These are phyloP conservation scores for Exaiptasia diaphana DNA, from an alignment of 64 coral and sea anemone species.

Conservation along the genomic window DNA sequence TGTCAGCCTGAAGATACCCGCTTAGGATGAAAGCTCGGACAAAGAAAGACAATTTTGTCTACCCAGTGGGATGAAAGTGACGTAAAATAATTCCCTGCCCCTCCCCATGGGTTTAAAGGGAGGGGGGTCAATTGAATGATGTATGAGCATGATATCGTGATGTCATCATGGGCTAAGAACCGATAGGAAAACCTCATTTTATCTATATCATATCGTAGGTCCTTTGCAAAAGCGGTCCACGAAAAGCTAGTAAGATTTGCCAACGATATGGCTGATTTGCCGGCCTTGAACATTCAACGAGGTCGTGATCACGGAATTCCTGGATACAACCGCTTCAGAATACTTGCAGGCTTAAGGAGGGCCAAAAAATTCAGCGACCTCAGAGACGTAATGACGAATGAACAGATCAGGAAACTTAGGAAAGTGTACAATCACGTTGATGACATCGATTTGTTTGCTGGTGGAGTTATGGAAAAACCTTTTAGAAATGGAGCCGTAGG, in stretches of 20 bases:
- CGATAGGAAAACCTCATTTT: no score
- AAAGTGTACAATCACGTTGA: background rate
- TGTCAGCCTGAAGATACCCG: no score
- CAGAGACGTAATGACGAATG: background rate
- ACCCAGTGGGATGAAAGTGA: no score
- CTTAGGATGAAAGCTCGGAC: no score
- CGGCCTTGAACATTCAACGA: conserved; percentile 57
- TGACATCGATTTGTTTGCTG: conserved; percentile 56
- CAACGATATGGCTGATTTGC: conserved; percentile 28
- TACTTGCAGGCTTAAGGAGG: background rate
- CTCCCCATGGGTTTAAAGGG: no score
- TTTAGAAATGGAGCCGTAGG: conserved; percentile 3
- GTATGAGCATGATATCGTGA: no score
- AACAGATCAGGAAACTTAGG: background rate
- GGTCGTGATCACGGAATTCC: conserved; percentile 45
- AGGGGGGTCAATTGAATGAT: no score
- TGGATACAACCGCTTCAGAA: conserved; percentile 40
- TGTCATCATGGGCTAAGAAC: no score
- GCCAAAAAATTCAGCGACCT: background rate
- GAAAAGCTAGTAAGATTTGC: background rate
- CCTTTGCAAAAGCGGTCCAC: conserved; percentile 36
- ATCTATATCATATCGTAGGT: background rate
- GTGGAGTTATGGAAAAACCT: conserved; percentile 2
- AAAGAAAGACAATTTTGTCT: no score
- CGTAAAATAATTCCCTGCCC: no score